Evolutionary conservation across 2,797 vertebrate species (phyloP).

Genomic region (Sebastes itinus): DNA sequence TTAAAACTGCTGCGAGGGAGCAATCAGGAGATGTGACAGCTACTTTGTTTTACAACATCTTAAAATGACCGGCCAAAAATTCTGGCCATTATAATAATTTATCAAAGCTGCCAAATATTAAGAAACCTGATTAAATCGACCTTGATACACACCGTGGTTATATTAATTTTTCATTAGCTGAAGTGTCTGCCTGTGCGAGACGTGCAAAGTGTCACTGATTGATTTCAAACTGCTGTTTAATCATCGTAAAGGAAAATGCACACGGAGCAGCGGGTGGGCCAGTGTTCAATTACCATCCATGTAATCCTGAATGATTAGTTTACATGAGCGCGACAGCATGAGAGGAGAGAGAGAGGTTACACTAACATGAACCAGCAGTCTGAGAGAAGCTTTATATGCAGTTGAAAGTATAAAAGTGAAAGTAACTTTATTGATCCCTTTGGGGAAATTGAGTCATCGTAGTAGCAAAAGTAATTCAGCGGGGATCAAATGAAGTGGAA

Average conservation of each 20-base stretch:
- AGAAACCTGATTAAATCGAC: constrained; percentile 26
- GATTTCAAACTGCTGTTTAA: constrained; percentile 38
- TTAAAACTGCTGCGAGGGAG: constrained; percentile 52
- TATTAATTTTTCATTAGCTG: not conserved
- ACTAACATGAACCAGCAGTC: not conserved
- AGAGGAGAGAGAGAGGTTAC: constrained; percentile 9
- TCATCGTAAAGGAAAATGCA: constrained; percentile 23
- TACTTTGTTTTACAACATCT: constrained; percentile 25
- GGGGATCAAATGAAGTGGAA: constrained; percentile 12
- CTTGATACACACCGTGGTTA: not conserved
- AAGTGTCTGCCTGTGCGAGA: not conserved
- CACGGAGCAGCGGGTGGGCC: constrained; percentile 7
- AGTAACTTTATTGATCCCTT: constrained; percentile 26
- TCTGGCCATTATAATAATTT: constrained; percentile 12
- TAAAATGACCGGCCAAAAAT: not conserved
- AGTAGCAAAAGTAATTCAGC: constrained; percentile 17
- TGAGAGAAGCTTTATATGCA: constrained; percentile 1
- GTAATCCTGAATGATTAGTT: constrained; percentile 54
- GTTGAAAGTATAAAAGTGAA: not conserved
- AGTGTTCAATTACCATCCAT: constrained; percentile 38
- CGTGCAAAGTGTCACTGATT: constrained; percentile 20
- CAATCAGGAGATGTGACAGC: constrained; percentile 34
- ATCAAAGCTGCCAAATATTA: constrained; percentile 21
- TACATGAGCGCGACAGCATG: constrained; percentile 15
- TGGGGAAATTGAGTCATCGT: constrained; percentile 12